phyloP scores from a whole-genome alignment of 2,888 invertebrate genomes.

The Drosophila affinis region DNA sequence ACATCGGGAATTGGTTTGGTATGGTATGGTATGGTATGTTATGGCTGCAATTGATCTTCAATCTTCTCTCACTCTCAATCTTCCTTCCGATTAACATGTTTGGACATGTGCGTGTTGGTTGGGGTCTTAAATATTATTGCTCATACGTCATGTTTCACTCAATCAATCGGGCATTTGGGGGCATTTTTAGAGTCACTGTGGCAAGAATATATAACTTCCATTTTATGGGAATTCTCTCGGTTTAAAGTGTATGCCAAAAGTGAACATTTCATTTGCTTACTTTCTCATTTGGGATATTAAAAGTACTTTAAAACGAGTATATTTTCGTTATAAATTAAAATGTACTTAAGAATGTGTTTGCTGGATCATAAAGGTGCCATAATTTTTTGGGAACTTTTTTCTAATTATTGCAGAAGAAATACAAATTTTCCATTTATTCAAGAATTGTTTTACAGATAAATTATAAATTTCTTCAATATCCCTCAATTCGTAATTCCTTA shows the following conservation, averaged over 20 bases:
- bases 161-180: slow-evolving; percentile 12
- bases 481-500: neutral
- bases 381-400: neutral
- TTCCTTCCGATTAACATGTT: slow-evolving; percentile 29
- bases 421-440: neutral
- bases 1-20: slow-evolving; percentile 29
- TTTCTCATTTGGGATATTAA: neutral
- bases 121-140: slow-evolving; percentile 35
- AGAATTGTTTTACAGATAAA: neutral
- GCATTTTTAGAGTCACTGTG: neutral
- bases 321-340: neutral
- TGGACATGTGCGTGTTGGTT: slow-evolving; percentile 41
- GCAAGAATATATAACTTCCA: neutral
- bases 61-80: neutral
- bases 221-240: neutral
- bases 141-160: slow-evolving; percentile 36
- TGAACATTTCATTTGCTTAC: neutral
- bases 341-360: neutral
- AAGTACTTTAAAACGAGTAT: neutral
- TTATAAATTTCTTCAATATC: neutral
- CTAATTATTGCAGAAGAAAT: neutral
- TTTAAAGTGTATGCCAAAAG: neutral
- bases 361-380: neutral
- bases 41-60: slow-evolving; percentile 19
- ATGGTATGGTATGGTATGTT: neutral